phyloP scores from a whole-genome alignment of 2,797 vertebrate genomes.

The Lepus townsendii region DNA sequence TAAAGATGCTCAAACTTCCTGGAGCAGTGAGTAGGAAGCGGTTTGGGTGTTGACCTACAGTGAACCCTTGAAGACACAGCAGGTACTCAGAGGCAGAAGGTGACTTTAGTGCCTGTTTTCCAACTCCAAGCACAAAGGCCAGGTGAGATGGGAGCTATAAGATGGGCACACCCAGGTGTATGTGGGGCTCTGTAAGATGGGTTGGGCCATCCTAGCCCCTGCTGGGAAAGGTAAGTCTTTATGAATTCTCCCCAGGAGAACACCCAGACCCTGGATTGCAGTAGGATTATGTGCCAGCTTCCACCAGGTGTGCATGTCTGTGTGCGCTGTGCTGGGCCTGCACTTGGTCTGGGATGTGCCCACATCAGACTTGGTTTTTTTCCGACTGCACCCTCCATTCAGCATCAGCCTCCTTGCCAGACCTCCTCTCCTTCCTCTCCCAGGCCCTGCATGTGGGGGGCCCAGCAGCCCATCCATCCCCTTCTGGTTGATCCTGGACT shows the following conservation, averaged over 20 bases:
- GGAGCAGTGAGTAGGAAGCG: neutral
- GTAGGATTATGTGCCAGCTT: neutral
- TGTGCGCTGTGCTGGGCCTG: slow-evolving; percentile 13
- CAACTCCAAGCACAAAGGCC: neutral
- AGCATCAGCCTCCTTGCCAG: slow-evolving; percentile 26
- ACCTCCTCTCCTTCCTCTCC: slow-evolving; percentile 5
- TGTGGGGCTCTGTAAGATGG: neutral
- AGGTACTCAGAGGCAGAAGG: neutral
- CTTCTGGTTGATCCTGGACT: neutral
- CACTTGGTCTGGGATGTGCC: neutral
- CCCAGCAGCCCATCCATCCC: neutral
- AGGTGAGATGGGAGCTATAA: neutral
- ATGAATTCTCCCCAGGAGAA: slow-evolving; percentile 10
- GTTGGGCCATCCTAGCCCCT: neutral
- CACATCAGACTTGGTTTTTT: neutral
- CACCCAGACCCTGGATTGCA: neutral
- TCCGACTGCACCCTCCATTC: neutral
- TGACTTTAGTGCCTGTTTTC: neutral
- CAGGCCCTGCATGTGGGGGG: slow-evolving; percentile 28
- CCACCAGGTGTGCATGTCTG: slow-evolving; percentile 43
- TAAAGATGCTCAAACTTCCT: neutral
- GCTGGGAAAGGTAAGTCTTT: slow-evolving; percentile 67
- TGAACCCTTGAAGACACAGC: neutral
- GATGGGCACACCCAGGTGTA: neutral
- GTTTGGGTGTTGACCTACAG: neutral